A percentile compares a stretch with the other conserved stretches of the same genome.
Conservation (phyloP, 2,888 invertebrate genomes). For the Tanypteryx hageni region DNA sequence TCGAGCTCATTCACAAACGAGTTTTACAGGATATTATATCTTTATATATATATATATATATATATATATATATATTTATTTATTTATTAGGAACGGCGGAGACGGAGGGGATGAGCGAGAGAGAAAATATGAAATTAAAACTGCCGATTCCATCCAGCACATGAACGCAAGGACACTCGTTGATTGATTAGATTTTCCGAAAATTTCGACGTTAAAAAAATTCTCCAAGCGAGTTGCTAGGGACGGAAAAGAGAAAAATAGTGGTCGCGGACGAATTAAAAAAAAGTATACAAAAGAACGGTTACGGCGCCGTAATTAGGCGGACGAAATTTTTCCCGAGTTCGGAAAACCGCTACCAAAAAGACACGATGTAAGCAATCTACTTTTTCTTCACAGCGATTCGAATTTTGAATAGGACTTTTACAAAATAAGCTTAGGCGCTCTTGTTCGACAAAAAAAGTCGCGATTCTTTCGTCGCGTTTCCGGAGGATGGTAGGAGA, state of each 20-base stretch:
- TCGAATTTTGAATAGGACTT: not conserved
- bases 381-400: not conserved
- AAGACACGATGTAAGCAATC: not conserved
- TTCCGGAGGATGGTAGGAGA: not conserved
- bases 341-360: slow-evolving; percentile 14
- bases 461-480: not conserved
- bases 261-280: not conserved
- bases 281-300: not conserved
- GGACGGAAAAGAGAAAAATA: not conserved
- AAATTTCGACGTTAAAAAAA: not conserved
- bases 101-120: not conserved
- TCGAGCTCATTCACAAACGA: not conserved
- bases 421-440: not conserved
- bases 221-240: not conserved
- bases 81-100: not conserved
- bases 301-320: not conserved
- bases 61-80: too few relatives aligned
- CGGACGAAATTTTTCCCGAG: not conserved
- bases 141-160: not conserved
- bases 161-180: not conserved
- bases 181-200: not conserved
- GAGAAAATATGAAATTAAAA: not conserved
- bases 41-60: too few relatives aligned
- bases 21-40: too few relatives aligned
- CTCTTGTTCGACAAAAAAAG: not conserved